Conservation (phyloP, 2,113 vertebrate species). For the Pygoscelis antarcticus region DNA sequence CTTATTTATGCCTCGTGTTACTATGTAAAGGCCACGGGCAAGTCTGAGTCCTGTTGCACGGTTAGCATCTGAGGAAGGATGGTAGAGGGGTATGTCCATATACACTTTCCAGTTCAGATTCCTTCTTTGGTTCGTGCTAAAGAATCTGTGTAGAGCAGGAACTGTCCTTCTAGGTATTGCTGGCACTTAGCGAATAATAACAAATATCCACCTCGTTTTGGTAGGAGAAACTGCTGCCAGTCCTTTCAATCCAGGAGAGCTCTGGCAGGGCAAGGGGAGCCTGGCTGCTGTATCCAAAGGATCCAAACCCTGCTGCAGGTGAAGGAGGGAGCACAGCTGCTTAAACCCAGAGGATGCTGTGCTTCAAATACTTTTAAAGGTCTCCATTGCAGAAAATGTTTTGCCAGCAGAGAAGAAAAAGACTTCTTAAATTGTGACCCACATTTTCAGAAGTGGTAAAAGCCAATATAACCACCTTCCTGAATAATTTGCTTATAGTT, state of each 20-base stretch:
- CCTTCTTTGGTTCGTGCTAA: background rate
- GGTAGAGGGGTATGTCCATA: background rate
- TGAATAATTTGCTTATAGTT: background rate
- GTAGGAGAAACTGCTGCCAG: background rate
- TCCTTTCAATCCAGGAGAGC: background rate
- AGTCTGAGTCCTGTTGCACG: background rate
- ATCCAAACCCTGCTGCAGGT: background rate
- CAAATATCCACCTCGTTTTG: background rate
- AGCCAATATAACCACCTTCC: background rate
- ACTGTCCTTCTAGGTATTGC: background rate
- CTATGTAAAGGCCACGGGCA: background rate
- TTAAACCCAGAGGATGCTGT: background rate
- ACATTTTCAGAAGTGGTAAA: background rate
- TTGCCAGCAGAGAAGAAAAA: background rate
- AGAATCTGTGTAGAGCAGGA: background rate
- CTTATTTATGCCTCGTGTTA: background rate
- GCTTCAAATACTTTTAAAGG: background rate
- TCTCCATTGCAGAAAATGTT: background rate
- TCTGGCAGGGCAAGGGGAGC: background rate
- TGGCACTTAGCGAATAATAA: background rate
- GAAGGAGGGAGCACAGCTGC: background rate
- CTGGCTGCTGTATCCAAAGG: background rate
- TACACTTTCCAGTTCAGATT: background rate
- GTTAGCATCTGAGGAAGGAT: background rate
- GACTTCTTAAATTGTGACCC: background rate